Percentiles rank a stretch among this genome's conserved stretches.
Evolutionary conservation across 2,113 vertebrate genomes (phyloP).

Genomic region (Urocolius indicus): DNA sequence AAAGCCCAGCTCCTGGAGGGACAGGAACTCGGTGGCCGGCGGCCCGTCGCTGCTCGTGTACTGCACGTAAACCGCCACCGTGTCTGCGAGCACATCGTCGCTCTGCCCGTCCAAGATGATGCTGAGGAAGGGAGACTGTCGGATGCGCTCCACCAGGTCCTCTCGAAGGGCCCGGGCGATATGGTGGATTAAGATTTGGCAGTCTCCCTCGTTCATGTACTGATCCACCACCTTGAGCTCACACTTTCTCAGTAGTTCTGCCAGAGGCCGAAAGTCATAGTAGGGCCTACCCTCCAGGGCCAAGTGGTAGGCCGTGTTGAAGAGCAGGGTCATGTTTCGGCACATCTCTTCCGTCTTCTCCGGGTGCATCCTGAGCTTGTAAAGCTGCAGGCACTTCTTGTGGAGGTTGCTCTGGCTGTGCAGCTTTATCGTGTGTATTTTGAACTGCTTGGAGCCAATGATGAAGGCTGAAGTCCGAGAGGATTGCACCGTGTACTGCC

Average conservation of each 20-base stretch:
- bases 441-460: slow-evolving; percentile 96
- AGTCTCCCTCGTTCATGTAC: slow-evolving; percentile 96
- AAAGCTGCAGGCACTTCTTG: slow-evolving; percentile 98
- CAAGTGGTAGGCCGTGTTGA: slow-evolving; percentile 94
- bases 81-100: slow-evolving; percentile 89
- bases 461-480: slow-evolving; percentile 96
- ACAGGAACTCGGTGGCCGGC: slow-evolving; percentile 91
- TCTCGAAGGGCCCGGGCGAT: slow-evolving; percentile 90
- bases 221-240: slow-evolving; percentile 97
- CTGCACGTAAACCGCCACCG: slow-evolving; percentile 91
- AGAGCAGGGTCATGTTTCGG: slow-evolving; percentile 92
- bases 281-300: slow-evolving; percentile 91
- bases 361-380: slow-evolving; percentile 96
- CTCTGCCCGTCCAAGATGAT: slow-evolving; percentile 94
- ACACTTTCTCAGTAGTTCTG: slow-evolving; percentile 93
- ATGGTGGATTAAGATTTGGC: slow-evolving; percentile 93
- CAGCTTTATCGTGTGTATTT: slow-evolving; percentile 98
- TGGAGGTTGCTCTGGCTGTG: slow-evolving; percentile 99
- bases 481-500: slow-evolving; percentile 96
- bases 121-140: slow-evolving; percentile 91
- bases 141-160: slow-evolving; percentile 92
- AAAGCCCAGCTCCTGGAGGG: slow-evolving; percentile 88
- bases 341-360: slow-evolving; percentile 99
- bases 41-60: slow-evolving; percentile 89
- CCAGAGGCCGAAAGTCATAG: slow-evolving; percentile 91